Evolutionary conservation across 2,888 invertebrate species (phyloP).

Genomic region (Nebria brevicollis): DNA sequence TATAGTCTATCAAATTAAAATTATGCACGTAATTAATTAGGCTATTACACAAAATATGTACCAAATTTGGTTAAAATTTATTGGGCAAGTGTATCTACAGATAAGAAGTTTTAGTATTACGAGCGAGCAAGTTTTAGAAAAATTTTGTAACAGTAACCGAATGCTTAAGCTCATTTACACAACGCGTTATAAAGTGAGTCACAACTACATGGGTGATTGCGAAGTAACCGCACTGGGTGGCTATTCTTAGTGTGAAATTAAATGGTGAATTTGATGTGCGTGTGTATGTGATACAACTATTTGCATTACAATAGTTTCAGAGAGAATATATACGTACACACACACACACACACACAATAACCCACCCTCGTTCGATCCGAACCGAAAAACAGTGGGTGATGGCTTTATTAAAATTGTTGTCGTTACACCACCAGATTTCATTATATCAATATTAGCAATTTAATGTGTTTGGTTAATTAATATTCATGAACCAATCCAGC

Average conservation of each 20-base stretch:
- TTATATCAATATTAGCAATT: constrained; percentile 47
- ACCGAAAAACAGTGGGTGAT: constrained; percentile 41
- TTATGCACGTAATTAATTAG: too few species aligned
- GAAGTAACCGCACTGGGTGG: not conserved
- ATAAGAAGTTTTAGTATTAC: too few species aligned
- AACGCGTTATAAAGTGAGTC: constrained; percentile 5
- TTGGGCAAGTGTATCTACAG: too few species aligned
- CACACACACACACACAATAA: constrained; percentile 4
- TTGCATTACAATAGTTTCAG: constrained; percentile 26
- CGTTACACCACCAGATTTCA: constrained; percentile 44
- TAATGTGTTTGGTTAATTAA: constrained; percentile 47
- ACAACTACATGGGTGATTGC: not conserved
- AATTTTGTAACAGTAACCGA: too few species aligned
- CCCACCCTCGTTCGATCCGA: not conserved
- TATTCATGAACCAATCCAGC: constrained; percentile 35
- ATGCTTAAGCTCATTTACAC: not conserved
- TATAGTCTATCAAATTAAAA: too few species aligned
- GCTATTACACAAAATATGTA: too few species aligned
- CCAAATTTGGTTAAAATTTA: too few species aligned
- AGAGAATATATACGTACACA: constrained; percentile 8
- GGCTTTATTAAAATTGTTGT: constrained; percentile 46
- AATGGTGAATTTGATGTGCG: not conserved
- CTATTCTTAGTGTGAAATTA: constrained; percentile 14
- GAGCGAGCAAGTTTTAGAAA: too few species aligned
- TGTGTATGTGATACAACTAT: constrained; percentile 23